Percentiles rank a stretch among this genome's conserved stretches.
Conservation (phyloP, 2,888 invertebrate species). For the Metopia argyrocephala region DNA sequence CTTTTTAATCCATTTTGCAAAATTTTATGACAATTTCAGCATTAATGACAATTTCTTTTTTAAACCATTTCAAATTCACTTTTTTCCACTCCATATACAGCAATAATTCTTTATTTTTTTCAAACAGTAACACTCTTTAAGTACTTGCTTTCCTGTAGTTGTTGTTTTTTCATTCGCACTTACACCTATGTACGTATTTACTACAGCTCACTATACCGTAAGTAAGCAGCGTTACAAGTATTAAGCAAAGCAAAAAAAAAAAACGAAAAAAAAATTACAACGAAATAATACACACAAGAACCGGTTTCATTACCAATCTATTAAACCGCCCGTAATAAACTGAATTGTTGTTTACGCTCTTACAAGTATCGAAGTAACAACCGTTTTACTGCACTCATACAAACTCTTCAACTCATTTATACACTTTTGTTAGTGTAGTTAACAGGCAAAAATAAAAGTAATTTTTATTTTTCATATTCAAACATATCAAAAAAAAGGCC, state of each 20-base stretch:
- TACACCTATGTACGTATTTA: conserved; percentile 6
- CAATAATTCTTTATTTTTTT: not conserved
- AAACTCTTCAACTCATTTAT: not conserved
- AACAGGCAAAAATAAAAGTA: conserved; percentile 13
- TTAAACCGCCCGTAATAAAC: conserved; percentile 70
- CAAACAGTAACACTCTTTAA: not conserved
- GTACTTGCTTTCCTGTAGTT: not conserved
- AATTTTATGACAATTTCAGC: conserved; percentile 6
- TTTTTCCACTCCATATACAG: not conserved
- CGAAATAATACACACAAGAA: conserved; percentile 52
- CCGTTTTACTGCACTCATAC: conserved; percentile 10
- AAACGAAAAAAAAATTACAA: conserved; percentile 51
- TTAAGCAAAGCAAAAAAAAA: conserved; percentile 37
- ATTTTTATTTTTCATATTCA: not conserved
- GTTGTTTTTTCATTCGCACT: conserved; percentile 13
- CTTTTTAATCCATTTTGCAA: not conserved
- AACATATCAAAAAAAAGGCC: not conserved
- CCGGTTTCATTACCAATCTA: conserved; percentile 69
- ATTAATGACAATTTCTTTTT: conserved; percentile 9
- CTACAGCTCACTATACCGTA: conserved; percentile 29
- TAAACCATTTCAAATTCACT: not conserved
- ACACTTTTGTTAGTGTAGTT: too few species aligned
- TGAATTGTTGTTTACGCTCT: conserved; percentile 50
- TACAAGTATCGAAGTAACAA: conserved; percentile 33
- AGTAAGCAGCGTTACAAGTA: not conserved